phyloP scores from a whole-genome alignment of 2,888 invertebrate species.

The Sinhomidia bicolor region DNA sequence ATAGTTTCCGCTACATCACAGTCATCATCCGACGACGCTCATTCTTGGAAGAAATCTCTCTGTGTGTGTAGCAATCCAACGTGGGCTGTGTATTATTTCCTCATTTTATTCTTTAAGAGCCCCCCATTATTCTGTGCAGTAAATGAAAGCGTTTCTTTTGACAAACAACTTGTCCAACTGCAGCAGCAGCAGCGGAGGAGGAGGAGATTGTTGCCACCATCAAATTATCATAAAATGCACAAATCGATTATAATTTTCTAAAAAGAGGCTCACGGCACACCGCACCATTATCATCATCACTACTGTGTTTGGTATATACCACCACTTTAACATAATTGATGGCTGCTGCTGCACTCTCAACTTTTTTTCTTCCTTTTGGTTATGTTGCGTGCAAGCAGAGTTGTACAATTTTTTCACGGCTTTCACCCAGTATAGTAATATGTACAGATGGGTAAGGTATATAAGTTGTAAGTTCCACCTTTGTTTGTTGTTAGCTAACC shows the following conservation, averaged over 20 bases:
- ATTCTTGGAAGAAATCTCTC: background rate
- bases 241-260: constrained; percentile 8
- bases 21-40: background rate
- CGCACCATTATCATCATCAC: background rate
- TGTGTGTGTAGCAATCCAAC: background rate
- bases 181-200: too few relatives aligned
- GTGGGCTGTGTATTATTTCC: background rate
- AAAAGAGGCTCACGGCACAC: background rate
- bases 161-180: constrained; percentile 29
- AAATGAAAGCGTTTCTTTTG: constrained; percentile 3
- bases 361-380: background rate
- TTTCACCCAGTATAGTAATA: too few relatives aligned
- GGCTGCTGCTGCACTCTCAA: background rate
- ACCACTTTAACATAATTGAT: constrained; percentile 41
- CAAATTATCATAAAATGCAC: constrained; percentile 20
- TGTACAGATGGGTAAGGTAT: background rate
- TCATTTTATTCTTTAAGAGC: background rate
- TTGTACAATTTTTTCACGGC: background rate
- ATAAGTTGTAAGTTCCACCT: background rate
- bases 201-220: background rate
- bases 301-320: too few relatives aligned
- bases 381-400: background rate
- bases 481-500: constrained; percentile 45
- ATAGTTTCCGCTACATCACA: constrained; percentile 17
- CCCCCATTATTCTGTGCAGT: background rate